Evolutionary conservation across 1,140 invertebrate genomes (phyloP).

Genomic region (Panagrolaimus sp.): DNA sequence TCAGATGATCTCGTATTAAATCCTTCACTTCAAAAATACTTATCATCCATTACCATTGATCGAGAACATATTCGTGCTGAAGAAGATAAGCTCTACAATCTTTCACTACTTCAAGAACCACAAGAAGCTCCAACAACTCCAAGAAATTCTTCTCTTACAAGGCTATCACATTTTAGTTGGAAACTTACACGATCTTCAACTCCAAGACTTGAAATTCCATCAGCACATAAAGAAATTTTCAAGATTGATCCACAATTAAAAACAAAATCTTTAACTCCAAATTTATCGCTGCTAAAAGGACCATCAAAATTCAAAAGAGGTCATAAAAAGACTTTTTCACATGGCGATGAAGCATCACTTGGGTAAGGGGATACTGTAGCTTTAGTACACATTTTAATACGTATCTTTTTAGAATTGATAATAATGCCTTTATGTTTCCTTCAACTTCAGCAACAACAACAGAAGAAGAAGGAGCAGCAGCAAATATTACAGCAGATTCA

Average conservation of each 20-base stretch:
- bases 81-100: background rate
- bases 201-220: background rate
- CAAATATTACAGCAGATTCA: background rate
- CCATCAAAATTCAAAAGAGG: background rate
- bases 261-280: background rate
- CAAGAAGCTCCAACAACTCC: background rate
- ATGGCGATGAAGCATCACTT: background rate
- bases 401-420: background rate
- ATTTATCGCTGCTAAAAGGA: background rate
- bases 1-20: background rate
- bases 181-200: background rate
- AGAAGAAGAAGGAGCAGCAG: no score
- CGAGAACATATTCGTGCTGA: background rate
- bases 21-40: background rate
- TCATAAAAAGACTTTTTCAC: background rate
- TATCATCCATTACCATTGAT: background rate
- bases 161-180: background rate
- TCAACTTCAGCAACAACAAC: background rate
- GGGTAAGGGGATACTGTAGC: background rate
- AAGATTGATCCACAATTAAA: background rate
- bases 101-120: background rate
- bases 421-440: background rate
- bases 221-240: background rate
- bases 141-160: background rate
- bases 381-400: background rate